A percentile compares a stretch with the other conserved stretches of the same genome.
Evolutionary conservation across 2,888 invertebrate species (phyloP).

Genomic region (Rotaria socialis): DNA sequence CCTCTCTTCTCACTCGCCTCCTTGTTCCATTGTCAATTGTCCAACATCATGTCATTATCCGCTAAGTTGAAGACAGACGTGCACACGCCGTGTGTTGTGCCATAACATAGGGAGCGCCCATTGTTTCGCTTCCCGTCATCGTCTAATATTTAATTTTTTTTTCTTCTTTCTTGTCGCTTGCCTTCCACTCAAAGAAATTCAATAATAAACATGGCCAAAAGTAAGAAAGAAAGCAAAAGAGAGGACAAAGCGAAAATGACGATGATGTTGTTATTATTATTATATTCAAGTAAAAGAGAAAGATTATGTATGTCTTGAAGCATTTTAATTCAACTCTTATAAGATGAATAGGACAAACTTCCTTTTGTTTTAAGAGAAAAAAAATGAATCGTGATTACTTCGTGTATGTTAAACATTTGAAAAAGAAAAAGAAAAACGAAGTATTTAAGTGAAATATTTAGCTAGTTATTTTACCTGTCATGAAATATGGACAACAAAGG

Average conservation of each 20-base stretch:
- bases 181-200: conserved; percentile 12
- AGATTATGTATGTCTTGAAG: background rate
- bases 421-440: background rate
- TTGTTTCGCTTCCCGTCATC: background rate
- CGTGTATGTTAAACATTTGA: background rate
- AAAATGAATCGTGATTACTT: background rate
- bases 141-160: conserved; percentile 15
- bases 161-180: conserved; percentile 1
- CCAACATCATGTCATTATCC: conserved; percentile 21
- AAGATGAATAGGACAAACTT: background rate
- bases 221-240: background rate
- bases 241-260: background rate
- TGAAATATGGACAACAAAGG: background rate
- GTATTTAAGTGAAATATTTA: background rate
- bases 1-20: background rate
- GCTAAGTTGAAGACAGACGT: background rate
- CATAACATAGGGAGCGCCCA: background rate
- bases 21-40: conserved; percentile 15
- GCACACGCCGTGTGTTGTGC: background rate
- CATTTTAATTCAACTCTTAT: background rate
- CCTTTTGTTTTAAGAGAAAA: background rate
- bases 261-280: background rate
- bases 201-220: conserved; percentile 1
- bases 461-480: conserved; percentile 7
- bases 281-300: conserved; percentile 7